Evolutionary conservation across 2,888 invertebrate species (phyloP).

Genomic region (Disparrhopalites patrizii): DNA sequence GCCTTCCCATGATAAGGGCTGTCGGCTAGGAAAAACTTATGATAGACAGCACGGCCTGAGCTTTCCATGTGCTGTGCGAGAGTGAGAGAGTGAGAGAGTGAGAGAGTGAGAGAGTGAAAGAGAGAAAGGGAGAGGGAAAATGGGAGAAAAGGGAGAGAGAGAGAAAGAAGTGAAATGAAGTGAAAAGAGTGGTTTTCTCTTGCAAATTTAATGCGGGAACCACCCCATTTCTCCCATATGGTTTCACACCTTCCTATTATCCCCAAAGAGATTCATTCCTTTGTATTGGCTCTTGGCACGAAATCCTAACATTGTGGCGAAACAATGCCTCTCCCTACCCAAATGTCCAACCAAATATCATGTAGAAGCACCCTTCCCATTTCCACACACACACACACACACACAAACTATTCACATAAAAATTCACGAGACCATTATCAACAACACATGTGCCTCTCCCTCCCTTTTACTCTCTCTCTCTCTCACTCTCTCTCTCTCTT

Average conservation of each 20-base stretch:
- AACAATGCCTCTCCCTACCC: conserved; percentile 4
- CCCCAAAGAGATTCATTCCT: conserved; percentile 20
- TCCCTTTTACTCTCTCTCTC: background rate
- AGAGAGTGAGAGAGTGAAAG: background rate
- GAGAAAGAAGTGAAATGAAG: conserved; percentile 14
- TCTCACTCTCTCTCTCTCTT: background rate
- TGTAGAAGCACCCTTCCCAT: background rate
- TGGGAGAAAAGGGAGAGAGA: no score
- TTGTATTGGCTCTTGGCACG: conserved; percentile 24
- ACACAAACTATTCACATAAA: conserved; percentile 7
- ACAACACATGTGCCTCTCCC: background rate
- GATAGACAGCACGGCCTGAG: no score
- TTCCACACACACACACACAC: no score
- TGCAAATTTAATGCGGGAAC: conserved; percentile 27
- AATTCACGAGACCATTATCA: conserved; percentile 9
- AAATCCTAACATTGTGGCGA: conserved; percentile 5
- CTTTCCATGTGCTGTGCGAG: background rate
- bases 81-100: background rate
- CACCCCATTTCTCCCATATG: conserved; percentile 23
- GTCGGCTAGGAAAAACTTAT: no score
- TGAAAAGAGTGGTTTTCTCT: conserved; percentile 21
- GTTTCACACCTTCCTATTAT: conserved; percentile 24
- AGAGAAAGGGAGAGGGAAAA: no score
- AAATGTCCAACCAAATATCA: background rate
- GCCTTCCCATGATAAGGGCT: no score